Evolutionary conservation across 2,888 invertebrate genomes (phyloP).

Genomic region (Pachydiplax longipennis): DNA sequence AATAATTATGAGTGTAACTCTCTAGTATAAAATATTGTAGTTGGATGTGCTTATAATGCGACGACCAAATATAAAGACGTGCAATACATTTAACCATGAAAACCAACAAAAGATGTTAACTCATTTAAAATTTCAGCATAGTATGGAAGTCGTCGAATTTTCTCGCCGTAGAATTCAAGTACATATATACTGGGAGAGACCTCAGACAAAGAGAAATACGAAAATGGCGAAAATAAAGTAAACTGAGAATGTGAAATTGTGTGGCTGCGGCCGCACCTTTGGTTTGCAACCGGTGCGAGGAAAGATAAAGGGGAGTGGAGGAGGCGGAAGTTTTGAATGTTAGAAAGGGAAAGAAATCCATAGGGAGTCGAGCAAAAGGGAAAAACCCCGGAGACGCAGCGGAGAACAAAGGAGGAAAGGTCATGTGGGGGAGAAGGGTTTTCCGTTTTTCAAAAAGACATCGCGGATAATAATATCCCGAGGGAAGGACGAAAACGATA

Average conservation of each 20-base stretch:
- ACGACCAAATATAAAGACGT: no score
- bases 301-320: background rate
- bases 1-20: no score
- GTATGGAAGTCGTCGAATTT: no score
- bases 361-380: background rate
- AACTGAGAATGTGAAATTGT: background rate
- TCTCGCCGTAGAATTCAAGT: background rate
- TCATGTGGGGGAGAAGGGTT: background rate
- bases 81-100: no score
- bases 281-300: background rate
- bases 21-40: no score
- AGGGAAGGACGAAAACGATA: background rate
- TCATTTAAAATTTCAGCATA: no score
- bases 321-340: background rate
- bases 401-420: background rate
- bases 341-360: background rate
- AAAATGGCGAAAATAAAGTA: background rate
- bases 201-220: background rate
- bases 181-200: background rate
- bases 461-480: background rate
- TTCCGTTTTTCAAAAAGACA: slow-evolving; percentile 1
- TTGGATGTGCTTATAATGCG: no score
- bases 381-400: background rate
- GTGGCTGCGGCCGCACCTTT: background rate
- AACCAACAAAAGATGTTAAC: no score